phyloP scores from a whole-genome alignment of 2,888 invertebrate genomes.

The Synanthedon myopaeformis region DNA sequence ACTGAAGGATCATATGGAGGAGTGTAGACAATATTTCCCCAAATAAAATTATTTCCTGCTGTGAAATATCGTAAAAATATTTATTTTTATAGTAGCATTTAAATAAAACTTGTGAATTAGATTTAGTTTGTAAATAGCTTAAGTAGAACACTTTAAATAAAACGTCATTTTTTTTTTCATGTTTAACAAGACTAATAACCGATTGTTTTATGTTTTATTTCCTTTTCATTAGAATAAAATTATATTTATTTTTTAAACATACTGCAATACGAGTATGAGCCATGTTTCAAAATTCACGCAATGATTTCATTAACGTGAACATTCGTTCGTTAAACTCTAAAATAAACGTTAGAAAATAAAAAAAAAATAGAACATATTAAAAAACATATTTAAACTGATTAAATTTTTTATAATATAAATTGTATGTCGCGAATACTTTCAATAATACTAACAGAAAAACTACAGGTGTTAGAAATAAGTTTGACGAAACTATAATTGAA shows the following conservation, averaged over 20 bases:
- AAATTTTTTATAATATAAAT: too few relatives aligned
- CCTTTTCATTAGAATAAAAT: neutral
- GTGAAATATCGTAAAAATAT: neutral
- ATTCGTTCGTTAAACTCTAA: too few relatives aligned
- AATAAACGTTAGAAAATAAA: too few relatives aligned
- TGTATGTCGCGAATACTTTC: conserved; percentile 28
- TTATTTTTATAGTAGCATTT: neutral
- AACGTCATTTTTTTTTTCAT: neutral
- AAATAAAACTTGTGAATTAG: neutral
- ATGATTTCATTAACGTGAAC: too few relatives aligned
- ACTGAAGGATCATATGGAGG: conserved; percentile 28
- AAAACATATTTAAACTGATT: too few relatives aligned
- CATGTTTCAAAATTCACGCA: too few relatives aligned
- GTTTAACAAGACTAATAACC: neutral
- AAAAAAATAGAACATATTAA: too few relatives aligned
- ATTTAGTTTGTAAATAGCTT: neutral
- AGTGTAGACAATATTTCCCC: conserved; percentile 24
- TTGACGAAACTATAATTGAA: conserved; percentile 3
- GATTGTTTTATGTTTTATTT: neutral
- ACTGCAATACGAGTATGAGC: too few relatives aligned
- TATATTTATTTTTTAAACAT: neutral
- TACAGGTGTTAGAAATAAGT: neutral
- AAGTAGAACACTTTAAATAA: neutral
- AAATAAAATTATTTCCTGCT: conserved; percentile 2
- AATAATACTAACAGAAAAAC: conserved; percentile 1